A percentile compares a stretch with the other conserved stretches of the same genome.
phyloP scores from a whole-genome alignment of 2,113 vertebrate genomes.

The Oryzias woworae region DNA sequence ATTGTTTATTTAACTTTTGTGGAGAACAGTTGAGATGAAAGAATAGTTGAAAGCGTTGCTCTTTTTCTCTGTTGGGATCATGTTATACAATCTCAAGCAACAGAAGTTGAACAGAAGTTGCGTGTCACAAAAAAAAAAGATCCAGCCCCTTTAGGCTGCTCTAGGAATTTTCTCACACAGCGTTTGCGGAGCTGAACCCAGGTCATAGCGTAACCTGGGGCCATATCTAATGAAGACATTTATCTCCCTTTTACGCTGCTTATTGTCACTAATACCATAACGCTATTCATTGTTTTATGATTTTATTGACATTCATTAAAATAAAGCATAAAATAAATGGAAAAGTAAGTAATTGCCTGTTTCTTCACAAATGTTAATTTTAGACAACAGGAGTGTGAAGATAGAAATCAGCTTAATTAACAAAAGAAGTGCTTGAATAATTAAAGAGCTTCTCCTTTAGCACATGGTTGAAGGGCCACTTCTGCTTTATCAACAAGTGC shows the following conservation, averaged over 20 bases:
- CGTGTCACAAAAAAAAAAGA: constrained; percentile 40
- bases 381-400: constrained; percentile 11
- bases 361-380: too few relatives aligned
- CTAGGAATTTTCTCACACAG: constrained; percentile 61
- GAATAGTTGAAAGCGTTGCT: constrained; percentile 2
- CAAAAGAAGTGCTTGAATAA: constrained; percentile 41
- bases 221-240: constrained; percentile 69
- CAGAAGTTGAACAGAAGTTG: constrained; percentile 16
- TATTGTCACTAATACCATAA: constrained; percentile 38
- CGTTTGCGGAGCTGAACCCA: constrained; percentile 60
- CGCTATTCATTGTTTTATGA: not conserved
- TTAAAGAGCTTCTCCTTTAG: constrained; percentile 26
- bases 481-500: constrained; percentile 70
- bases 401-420: constrained; percentile 18
- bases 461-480: constrained; percentile 21
- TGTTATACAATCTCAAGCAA: constrained; percentile 8
- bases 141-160: constrained; percentile 61
- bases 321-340: constrained; percentile 20
- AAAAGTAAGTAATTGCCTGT: too few relatives aligned
- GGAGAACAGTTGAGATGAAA: constrained; percentile 20
- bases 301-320: constrained; percentile 32
- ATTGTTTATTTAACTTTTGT: constrained; percentile 14
- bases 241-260: constrained; percentile 46
- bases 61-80: not conserved
- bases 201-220: constrained; percentile 69